Evolutionary conservation across 2,113 vertebrate genomes (phyloP).

Genomic region (Thamnaconus septentrionalis): DNA sequence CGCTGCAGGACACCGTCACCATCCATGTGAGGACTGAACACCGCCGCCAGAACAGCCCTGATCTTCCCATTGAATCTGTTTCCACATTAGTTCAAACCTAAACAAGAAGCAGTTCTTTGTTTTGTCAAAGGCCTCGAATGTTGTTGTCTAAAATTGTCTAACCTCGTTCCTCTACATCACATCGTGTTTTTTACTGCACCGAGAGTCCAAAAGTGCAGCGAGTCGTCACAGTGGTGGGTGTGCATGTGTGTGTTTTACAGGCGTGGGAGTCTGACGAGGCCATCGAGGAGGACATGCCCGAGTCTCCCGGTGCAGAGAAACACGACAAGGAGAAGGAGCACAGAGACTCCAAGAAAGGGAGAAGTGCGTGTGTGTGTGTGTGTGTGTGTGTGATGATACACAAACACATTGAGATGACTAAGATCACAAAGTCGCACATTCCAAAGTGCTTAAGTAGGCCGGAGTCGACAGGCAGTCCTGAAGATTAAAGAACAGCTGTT

Average conservation of each 20-base stretch:
- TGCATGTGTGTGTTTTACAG: slow-evolving; percentile 62
- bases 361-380: slow-evolving; percentile 56
- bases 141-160: too few relatives aligned
- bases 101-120: not conserved
- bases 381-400: not conserved
- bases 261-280: slow-evolving; percentile 85
- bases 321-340: slow-evolving; percentile 85
- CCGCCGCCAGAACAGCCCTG: not conserved
- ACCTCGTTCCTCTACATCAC: too few relatives aligned
- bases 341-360: slow-evolving; percentile 85
- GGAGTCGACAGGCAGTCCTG: too few relatives aligned
- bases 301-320: slow-evolving; percentile 87
- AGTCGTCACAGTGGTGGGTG: not conserved
- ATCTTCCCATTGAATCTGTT: too few relatives aligned
- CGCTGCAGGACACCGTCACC: slow-evolving; percentile 83
- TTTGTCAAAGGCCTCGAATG: too few relatives aligned
- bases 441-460: too few relatives aligned
- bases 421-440: too few relatives aligned
- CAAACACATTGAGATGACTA: not conserved
- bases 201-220: too few relatives aligned
- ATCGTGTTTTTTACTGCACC: too few relatives aligned
- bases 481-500: too few relatives aligned
- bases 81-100: too few relatives aligned
- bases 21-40: slow-evolving; percentile 80
- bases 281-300: slow-evolving; percentile 88